phyloP scores from a whole-genome alignment of 2,888 invertebrate species.

The Tillus elongatus region DNA sequence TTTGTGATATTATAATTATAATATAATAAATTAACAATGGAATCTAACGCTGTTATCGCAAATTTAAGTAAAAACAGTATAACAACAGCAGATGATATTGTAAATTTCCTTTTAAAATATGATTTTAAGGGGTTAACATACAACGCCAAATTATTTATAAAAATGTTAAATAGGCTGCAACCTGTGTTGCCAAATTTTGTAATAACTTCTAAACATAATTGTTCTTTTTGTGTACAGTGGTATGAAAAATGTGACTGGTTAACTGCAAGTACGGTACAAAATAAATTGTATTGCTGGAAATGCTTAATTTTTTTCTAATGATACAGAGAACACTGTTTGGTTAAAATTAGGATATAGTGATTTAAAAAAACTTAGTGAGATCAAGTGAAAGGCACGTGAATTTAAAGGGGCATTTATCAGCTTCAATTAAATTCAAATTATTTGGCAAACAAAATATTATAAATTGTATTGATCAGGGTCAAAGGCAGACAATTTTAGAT shows the following conservation, averaged over 20 bases:
- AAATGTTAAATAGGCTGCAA: too few relatives aligned
- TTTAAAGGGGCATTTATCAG: neutral
- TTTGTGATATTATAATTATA: too few relatives aligned
- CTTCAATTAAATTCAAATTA: neutral
- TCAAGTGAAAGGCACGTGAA: neutral
- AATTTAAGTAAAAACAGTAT: too few relatives aligned
- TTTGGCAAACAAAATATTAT: neutral
- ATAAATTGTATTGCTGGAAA: neutral
- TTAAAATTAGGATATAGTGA: slow-evolving; percentile 1
- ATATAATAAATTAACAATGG: too few relatives aligned
- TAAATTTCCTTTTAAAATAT: too few relatives aligned
- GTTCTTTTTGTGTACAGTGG: too few relatives aligned
- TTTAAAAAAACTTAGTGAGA: slow-evolving; percentile 1
- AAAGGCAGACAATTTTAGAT: neutral
- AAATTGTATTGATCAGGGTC: neutral
- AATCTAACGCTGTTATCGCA: too few relatives aligned
- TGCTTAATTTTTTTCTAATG: neutral
- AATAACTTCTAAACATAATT: too few relatives aligned
- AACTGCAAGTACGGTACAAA: neutral
- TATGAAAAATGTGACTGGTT: slow-evolving; percentile 6
- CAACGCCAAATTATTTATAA: too few relatives aligned
- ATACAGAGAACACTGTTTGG: neutral
- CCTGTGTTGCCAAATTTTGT: too few relatives aligned
- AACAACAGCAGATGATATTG: too few relatives aligned
- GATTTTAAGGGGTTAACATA: too few relatives aligned